Base-by-base conservation (phyloP, 2,888 invertebrate genomes). In the Dicranocentrus wangi region DNA sequence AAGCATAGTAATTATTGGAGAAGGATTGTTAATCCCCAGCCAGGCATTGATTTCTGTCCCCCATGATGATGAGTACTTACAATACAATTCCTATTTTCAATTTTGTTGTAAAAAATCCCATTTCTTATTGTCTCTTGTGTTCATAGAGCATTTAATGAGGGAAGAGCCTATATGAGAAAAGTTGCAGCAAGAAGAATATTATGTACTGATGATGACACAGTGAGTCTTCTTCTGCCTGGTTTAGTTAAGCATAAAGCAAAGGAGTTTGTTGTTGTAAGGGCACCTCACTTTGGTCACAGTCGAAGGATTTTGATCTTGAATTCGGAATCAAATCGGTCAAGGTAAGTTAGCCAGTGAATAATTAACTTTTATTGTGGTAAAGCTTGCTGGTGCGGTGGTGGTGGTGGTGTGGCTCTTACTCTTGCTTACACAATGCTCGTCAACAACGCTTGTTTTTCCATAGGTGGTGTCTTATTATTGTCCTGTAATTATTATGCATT, bases 291-390 rank as follows among this genome's bases (percentile, higher is more conserved):
- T 32, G 53, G 69, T 69, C 69, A 69, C 69, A 69, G 17, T 53
- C 28, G 43, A 43, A 23, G 58, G 61, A 61, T 42, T 60, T 71
- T 60, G 71, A 71, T 60, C 71, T 71, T 71, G 71, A 71, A 71
- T 60, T 71, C 60, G 71, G 71, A 71, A 71, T 71, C 60, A 71
- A 43, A 71, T 58, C 71, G 71, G 71, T 71, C 71, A 71, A 71
- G 71, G 71, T 71, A 25, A 71, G 71, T 58, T 71, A 71, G 60
- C 71, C 71, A 71, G 60, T 60, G 71, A 71, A 71, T 71, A 71
- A 47, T 60, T 43, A 58, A 51, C 1, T 2, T 7, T 25, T 39
- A 1, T 47, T 25, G 66, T 70, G 39, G 42, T 58, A n/a, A 13
- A n/a, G 39, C 27, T 51, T 51, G 19, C 15, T 69, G 58, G 60